These are phyloP conservation scores for Vultur gryphus DNA, from an alignment of 2,797 vertebrate genomes.

Conservation along the genomic window DNA sequence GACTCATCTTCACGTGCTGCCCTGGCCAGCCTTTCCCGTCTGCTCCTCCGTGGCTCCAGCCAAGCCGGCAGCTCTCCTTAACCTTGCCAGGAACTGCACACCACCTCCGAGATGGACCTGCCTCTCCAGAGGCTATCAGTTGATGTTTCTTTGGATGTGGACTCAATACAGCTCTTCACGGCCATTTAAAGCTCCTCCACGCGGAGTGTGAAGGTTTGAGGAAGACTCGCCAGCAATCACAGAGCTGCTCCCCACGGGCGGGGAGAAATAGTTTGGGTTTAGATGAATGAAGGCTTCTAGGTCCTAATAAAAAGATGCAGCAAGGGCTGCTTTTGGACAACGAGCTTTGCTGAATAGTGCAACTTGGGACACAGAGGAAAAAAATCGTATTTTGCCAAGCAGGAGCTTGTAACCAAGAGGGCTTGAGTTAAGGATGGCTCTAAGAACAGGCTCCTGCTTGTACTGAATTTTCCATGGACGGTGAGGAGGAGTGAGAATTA, in stretches of 20 bases:
- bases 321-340: background rate
- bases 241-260: background rate
- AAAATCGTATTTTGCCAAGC: background rate
- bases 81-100: fast-evolving
- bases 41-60: background rate
- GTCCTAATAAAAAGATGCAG: background rate
- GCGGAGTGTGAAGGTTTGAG: background rate
- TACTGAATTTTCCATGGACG: background rate
- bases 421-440: background rate
- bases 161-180: fast-evolving
- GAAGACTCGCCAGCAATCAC: background rate
- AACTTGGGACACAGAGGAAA: fast-evolving
- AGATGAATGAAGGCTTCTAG: background rate
- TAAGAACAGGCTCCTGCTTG: background rate
- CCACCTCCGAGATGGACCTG: background rate
- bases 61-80: background rate
- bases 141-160: background rate
- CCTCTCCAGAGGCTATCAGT: background rate
- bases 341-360: background rate
- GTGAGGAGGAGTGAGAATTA: background rate
- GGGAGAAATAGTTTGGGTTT: background rate
- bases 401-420: background rate
- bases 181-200: background rate
- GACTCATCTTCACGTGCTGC: background rate
- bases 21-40: background rate